Conservation (phyloP, 2,888 invertebrate species). For the Koerneria pararmatus region DNA sequence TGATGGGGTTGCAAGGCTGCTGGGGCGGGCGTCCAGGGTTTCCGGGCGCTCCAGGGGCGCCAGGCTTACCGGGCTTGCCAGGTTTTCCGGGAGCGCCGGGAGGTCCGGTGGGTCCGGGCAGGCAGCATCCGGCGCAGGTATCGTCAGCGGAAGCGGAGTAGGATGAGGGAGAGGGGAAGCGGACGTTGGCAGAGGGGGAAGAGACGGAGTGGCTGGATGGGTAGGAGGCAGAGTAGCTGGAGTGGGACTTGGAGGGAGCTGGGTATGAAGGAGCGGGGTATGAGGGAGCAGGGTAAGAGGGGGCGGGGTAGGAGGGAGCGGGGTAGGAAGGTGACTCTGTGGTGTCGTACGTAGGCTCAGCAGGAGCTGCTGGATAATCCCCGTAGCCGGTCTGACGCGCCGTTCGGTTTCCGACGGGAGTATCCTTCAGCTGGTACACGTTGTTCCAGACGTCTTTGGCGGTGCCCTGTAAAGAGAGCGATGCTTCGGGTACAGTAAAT, state of each 20-base stretch:
- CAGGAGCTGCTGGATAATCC: conserved; percentile 21
- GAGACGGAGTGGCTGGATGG: background rate
- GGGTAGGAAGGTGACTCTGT: background rate
- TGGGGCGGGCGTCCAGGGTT: conserved; percentile 48
- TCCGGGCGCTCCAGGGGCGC: conserved; percentile 47
- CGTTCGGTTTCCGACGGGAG: conserved; percentile 44
- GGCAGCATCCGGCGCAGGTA: conserved; percentile 47
- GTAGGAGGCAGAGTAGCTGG: background rate
- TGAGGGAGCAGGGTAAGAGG: too few relatives aligned
- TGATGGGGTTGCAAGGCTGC: conserved; percentile 44
- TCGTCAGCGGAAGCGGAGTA: conserved; percentile 26
- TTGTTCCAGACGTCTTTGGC: conserved; percentile 46
- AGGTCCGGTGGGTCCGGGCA: conserved; percentile 47
- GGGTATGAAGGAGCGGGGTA: conserved; percentile 19
- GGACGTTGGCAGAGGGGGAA: conserved; percentile 18
- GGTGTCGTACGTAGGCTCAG: conserved; percentile 13
- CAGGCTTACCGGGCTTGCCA: conserved; percentile 48
- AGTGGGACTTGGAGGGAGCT: conserved; percentile 9
- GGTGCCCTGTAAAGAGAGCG: conserved; percentile 29
- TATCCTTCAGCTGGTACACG: conserved; percentile 43
- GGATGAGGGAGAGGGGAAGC: conserved; percentile 6
- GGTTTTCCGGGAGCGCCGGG: conserved; percentile 44
- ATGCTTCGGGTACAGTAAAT: background rate
- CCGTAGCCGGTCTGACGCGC: conserved; percentile 31
- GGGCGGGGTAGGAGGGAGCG: background rate